These are phyloP conservation scores for Fukomys damarensis DNA, from an alignment of 2,113 vertebrate species.

Conservation along the genomic window DNA sequence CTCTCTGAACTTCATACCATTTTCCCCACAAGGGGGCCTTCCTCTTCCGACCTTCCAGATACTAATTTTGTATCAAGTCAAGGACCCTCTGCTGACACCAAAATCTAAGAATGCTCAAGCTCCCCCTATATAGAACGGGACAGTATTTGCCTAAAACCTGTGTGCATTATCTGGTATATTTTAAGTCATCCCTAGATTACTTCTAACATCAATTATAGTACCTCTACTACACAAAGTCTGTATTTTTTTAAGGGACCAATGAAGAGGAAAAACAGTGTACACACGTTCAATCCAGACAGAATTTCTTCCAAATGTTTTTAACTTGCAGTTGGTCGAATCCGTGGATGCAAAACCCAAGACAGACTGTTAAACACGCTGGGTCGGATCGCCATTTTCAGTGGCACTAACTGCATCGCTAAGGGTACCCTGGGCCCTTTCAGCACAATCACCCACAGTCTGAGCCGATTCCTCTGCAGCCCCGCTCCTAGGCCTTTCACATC, in stretches of 20 bases:
- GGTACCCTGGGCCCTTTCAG: no score
- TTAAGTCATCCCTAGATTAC: not conserved
- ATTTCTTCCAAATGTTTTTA: not conserved
- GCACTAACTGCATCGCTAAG: not conserved
- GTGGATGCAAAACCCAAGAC: not conserved
- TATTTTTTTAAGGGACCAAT: not conserved
- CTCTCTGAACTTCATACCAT: conserved; percentile 18
- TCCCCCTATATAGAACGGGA: not conserved
- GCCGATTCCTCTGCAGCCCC: not conserved
- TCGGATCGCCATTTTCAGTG: not conserved
- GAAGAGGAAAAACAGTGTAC: not conserved
- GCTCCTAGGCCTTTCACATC: not conserved
- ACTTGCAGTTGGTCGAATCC: not conserved
- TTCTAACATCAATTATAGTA: not conserved
- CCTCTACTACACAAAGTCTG: not conserved
- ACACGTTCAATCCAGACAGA: not conserved
- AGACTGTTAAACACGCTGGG: not conserved
- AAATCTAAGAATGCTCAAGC: not conserved
- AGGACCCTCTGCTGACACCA: not conserved
- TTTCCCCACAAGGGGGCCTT: not conserved
- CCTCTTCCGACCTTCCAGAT: not conserved
- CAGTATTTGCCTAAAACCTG: not conserved
- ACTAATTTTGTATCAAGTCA: not conserved
- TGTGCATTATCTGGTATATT: not conserved
- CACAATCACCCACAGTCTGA: not conserved